These are phyloP conservation scores for Samia ricini DNA, from an alignment of 1,140 invertebrate species.

Conservation along the genomic window DNA sequence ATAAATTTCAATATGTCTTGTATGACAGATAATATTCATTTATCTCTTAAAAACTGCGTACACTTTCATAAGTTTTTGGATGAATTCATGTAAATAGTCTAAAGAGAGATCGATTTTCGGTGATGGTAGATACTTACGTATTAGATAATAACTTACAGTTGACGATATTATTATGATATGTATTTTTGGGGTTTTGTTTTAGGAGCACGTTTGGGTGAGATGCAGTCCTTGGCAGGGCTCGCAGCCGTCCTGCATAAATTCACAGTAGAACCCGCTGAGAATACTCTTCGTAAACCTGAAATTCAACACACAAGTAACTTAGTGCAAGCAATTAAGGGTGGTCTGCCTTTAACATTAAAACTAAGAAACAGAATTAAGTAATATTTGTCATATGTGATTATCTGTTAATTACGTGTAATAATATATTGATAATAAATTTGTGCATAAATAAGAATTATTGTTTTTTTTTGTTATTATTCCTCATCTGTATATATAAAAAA, in stretches of 20 bases:
- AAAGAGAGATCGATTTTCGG: background rate
- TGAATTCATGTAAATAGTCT: background rate
- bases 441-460: too few relatives aligned
- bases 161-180: too few relatives aligned
- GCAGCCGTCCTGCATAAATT: conserved; percentile 22
- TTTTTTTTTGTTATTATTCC: too few relatives aligned
- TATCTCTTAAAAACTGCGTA: background rate
- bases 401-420: too few relatives aligned
- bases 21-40: too few relatives aligned
- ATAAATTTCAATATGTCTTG: too few relatives aligned
- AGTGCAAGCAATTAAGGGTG: conserved; percentile 15
- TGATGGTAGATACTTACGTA: too few relatives aligned
- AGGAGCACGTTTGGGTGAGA: conserved; percentile 19
- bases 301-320: conserved; percentile 3
- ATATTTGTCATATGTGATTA: background rate
- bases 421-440: too few relatives aligned
- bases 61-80: background rate
- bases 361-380: background rate
- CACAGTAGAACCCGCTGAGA: conserved; percentile 14
- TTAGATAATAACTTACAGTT: too few relatives aligned
- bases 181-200: background rate
- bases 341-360: conserved; percentile 15
- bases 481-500: too few relatives aligned
- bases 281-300: background rate
- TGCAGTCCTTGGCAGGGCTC: conserved; percentile 24